Conservation (phyloP, 2,888 invertebrate species). For the Trissolcus japonicus region DNA sequence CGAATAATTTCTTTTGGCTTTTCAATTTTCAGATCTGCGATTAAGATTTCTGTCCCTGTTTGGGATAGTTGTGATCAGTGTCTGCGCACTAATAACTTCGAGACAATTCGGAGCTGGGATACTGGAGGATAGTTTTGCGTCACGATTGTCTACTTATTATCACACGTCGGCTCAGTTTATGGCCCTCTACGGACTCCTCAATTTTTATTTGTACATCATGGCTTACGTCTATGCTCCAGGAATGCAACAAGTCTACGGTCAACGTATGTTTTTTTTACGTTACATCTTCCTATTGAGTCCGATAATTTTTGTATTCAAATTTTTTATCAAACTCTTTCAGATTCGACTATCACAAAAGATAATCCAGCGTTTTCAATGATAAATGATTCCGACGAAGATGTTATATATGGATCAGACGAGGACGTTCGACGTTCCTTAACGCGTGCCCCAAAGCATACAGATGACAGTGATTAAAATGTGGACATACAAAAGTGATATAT, state of each 20-base stretch:
- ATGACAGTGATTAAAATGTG: constrained; percentile 82
- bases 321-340: constrained; percentile 76
- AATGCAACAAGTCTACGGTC: constrained; percentile 86
- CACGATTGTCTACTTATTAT: constrained; percentile 90
- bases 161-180: constrained; percentile 96
- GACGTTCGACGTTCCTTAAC: constrained; percentile 89
- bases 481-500: neutral
- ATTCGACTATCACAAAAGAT: constrained; percentile 94
- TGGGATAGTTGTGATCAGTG: constrained; percentile 87
- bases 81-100: constrained; percentile 85
- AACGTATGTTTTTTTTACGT: constrained; percentile 76
- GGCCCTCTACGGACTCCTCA: constrained; percentile 94
- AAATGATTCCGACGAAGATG: constrained; percentile 98
- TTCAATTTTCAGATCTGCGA: constrained; percentile 86
- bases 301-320: constrained; percentile 7
- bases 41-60: constrained; percentile 92
- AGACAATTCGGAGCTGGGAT: constrained; percentile 92
- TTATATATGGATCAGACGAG: constrained; percentile 94
- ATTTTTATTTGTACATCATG: constrained; percentile 95
- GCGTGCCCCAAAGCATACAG: constrained; percentile 81
- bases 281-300: neutral
- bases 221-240: constrained; percentile 96
- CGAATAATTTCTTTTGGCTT: too few relatives aligned
- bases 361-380: constrained; percentile 99
- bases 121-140: constrained; percentile 95